phyloP scores from a whole-genome alignment of 1,140 invertebrate species.

The Eurosta solidaginis region DNA sequence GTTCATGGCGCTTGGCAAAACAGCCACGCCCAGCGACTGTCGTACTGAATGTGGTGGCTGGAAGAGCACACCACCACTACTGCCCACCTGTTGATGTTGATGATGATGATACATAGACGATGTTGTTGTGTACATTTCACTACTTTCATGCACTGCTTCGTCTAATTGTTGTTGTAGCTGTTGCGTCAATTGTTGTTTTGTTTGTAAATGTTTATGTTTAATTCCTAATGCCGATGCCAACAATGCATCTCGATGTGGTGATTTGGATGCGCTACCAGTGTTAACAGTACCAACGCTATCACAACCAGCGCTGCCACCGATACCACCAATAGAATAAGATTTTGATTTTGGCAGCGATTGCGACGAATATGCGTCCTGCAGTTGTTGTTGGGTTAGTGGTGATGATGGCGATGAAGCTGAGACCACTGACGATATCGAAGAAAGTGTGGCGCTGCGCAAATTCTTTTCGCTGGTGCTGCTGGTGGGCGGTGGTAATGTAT shows the following conservation, averaged over 20 bases:
- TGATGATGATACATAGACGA: conserved; percentile 32
- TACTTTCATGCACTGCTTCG: background rate
- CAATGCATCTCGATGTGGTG: conserved; percentile 15
- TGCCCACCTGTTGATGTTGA: conserved; percentile 40
- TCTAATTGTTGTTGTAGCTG: conserved; percentile 33
- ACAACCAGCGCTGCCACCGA: background rate
- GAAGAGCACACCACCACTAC: background rate
- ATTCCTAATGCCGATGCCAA: conserved; percentile 6
- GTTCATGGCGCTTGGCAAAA: conserved; percentile 46
- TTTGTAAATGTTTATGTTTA: conserved; percentile 25
- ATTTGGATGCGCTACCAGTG: background rate
- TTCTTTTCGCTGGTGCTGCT: conserved; percentile 56
- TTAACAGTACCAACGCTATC: too few relatives aligned
- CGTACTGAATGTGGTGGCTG: conserved; percentile 30
- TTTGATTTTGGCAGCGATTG: conserved; percentile 56
- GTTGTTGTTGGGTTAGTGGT: conserved; percentile 45
- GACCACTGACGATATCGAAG: conserved; percentile 30
- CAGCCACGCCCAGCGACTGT: conserved; percentile 49
- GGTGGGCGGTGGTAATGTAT: conserved; percentile 45
- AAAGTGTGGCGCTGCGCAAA: conserved; percentile 43
- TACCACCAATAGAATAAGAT: conserved; percentile 45
- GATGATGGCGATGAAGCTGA: conserved; percentile 46
- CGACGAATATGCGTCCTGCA: conserved; percentile 48
- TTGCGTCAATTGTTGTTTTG: conserved; percentile 34
- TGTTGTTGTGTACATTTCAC: conserved; percentile 32